Conservation (phyloP, 2,888 invertebrate genomes). For the Anthoptus insignis region DNA sequence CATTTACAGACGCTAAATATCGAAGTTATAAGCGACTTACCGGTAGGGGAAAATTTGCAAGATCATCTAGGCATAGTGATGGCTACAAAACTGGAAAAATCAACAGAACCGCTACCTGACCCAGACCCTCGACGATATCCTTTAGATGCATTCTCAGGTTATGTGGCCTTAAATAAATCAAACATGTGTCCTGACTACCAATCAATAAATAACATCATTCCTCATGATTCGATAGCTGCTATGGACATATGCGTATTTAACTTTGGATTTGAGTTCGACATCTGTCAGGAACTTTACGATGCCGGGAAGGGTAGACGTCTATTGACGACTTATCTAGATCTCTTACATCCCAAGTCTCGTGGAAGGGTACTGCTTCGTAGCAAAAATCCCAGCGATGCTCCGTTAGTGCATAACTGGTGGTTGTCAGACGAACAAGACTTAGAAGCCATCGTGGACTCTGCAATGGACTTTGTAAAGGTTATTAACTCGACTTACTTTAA, state of each 20-base stretch:
- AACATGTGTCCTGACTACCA: constrained; percentile 54
- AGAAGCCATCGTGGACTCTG: constrained; percentile 52
- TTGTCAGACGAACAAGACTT: constrained; percentile 55
- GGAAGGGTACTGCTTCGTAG: constrained; percentile 56
- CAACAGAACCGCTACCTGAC: background rate
- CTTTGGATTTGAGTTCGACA: constrained; percentile 16
- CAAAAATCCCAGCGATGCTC: constrained; percentile 52
- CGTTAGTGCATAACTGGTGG: constrained; percentile 49
- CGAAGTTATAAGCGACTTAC: constrained; percentile 54
- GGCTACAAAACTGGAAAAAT: constrained; percentile 42
- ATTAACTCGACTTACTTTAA: constrained; percentile 56
- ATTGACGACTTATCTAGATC: background rate
- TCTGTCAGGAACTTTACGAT: constrained; percentile 18
- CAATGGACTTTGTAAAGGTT: constrained; percentile 54
- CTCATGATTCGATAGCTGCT: constrained; percentile 43
- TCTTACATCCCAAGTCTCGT: constrained; percentile 51
- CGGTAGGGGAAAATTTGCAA: constrained; percentile 60
- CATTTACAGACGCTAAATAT: constrained; percentile 55
- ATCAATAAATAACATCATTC: constrained; percentile 49
- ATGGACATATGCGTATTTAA: constrained; percentile 51
- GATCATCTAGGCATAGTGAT: constrained; percentile 52
- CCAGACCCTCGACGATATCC: constrained; percentile 47
- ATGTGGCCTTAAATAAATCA: constrained; percentile 46
- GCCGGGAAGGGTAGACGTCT: constrained; percentile 5
- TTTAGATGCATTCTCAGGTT: constrained; percentile 47